Evolutionary conservation across 2,113 vertebrate species (phyloP).

Genomic region (Phocoena phocoena): DNA sequence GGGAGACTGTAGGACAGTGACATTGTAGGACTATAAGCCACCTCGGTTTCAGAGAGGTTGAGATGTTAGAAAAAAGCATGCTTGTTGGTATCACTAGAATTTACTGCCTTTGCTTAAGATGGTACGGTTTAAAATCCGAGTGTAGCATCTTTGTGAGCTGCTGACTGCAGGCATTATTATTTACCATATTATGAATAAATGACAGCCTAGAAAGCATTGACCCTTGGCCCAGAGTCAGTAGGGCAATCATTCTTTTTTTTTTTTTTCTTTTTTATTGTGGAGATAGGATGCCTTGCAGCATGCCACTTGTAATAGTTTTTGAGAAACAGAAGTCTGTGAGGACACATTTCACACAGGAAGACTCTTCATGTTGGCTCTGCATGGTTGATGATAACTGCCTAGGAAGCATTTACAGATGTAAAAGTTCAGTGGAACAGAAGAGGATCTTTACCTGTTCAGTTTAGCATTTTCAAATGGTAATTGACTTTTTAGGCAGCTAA

Average conservation of each 20-base stretch:
- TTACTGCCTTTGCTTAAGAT: neutral
- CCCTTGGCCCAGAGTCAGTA: neutral
- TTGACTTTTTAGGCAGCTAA: neutral
- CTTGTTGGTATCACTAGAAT: neutral
- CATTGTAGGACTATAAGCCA: neutral
- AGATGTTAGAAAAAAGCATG: neutral
- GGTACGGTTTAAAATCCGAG: neutral
- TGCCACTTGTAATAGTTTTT: neutral
- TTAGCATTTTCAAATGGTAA: neutral
- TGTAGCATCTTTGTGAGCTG: neutral
- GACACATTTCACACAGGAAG: neutral
- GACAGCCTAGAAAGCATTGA: neutral
- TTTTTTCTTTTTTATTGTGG: neutral
- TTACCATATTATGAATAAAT: neutral
- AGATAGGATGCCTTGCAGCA: no score
- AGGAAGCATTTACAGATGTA: neutral
- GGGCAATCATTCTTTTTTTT: no score
- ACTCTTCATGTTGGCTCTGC: neutral
- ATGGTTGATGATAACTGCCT: neutral
- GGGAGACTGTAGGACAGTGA: neutral
- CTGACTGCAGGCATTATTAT: accelerated
- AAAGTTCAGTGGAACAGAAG: neutral
- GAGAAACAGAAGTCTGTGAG: neutral
- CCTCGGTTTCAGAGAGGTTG: neutral
- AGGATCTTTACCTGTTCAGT: no score